Evolutionary conservation across 2,888 invertebrate species (phyloP), one percentile per base, ranked within the genome.

Genomic region (Drosophila paramelanica): DNA sequence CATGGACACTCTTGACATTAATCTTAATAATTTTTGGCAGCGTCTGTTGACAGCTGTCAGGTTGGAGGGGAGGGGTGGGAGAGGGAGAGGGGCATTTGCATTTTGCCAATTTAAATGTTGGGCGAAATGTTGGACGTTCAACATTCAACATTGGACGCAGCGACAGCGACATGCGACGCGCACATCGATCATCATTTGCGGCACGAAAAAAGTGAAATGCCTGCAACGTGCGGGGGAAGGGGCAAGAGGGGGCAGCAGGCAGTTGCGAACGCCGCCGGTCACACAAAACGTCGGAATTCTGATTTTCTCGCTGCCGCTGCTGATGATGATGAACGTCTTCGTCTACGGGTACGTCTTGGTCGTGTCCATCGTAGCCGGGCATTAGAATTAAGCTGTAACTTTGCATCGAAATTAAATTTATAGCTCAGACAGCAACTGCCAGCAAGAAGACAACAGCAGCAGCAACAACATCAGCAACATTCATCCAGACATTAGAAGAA

Each of bases 371-470:
- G 58, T 66, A 49, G 77, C 45, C 67, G 71, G 69, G 61, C 87
- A 83, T 86, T 88, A 88, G 83, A 83, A 83, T 88, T 83, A 83
- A 83, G 83, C 75, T 83, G 84, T 88, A 86, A 88, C 83, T 83
- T 83, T 86, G 75, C 84, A 88, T 88, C 65, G 78, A 88, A 88
- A 88, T 86, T 86, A 86, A 88, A 86, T 88, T 88, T 86, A 88
- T 88, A 75, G 84, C 87, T 68, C 27, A 39, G 43, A 49, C 74
- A 53, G 43, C 56, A 67, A 73, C 55, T n/a, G 61, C 55, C 51
- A 55, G 49, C 62, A 43, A 56, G 50, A 56, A 70, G 60, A 61
- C 71, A 61, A 25, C 57, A 27, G 6, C 58, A 25, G 31, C 47
- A 55, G 10, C 27, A 51, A 41, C 20, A 38, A n/a, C 17, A 55